Base-by-base conservation (phyloP, 2,113 vertebrate genomes). In the Macaca fascicularis region DNA sequence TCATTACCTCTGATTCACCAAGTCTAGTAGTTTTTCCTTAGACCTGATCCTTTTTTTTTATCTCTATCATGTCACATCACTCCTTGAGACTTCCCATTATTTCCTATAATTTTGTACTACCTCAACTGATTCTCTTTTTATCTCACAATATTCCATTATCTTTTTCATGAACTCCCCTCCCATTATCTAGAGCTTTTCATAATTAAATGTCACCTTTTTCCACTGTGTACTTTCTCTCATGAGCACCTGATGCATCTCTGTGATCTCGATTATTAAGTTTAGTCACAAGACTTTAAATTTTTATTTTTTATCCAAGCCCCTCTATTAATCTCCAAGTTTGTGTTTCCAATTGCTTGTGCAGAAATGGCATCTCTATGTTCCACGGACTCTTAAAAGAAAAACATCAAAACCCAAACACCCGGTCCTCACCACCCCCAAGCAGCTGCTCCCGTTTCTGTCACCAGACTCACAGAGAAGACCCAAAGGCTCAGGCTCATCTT, bases 331-430 rank as follows among this genome's bases (percentile, higher is more conserved):
- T 82, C 22, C 40, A 96, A 48, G 52, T 78, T 30, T 67, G 55
- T 16, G 8, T 52, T 94, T 88, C 64, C 22, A 30, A 27, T 40
- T 59, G 13, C 72, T 95, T 52, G 8, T 14, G 23, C 16, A 38
- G 38, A 95, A 84, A 96, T 69, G 38, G 13, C 25, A 90, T 30
- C 30, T 64, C 48, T 76, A 13, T 25, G 48, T 74, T 61, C 76
- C 67, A 8, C 38, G 38, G n/a, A 35, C 43, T 89, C 67, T 85
- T 79, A 43, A 19, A 83, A 69, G 43, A 48, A 64, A 86, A 55
- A n/a, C 6, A 83, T 30, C n/a, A 88, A 97, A 93, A 84, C n/a
- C 30, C 32, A 93, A 96, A 75, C 61, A 90, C 27, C 27, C 8
- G 0, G 25, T 74, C 76, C 27, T 32, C 12, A 64, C 59, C 59